Conservation (phyloP, 2,888 invertebrate genomes). For the Tipula helvola region DNA sequence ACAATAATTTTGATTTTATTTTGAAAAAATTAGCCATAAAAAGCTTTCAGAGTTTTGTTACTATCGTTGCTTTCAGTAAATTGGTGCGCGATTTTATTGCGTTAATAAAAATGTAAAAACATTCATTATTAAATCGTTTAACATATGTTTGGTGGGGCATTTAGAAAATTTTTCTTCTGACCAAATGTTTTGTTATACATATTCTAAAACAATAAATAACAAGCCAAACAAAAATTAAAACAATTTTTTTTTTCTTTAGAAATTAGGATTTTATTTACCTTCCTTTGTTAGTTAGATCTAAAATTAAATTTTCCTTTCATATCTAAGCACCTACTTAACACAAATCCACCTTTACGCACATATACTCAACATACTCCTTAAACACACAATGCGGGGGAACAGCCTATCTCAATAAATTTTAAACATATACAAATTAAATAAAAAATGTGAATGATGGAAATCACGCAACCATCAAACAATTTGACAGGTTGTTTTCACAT, state of each 20-base stretch:
- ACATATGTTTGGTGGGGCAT: no score
- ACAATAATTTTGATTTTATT: background rate
- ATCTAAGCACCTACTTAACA: background rate
- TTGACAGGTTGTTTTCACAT: background rate
- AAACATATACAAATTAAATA: background rate
- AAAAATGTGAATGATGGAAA: background rate
- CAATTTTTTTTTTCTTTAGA: background rate
- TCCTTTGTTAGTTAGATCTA: background rate
- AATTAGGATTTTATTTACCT: background rate
- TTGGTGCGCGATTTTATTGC: background rate
- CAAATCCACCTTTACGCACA: background rate
- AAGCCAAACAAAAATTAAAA: no score
- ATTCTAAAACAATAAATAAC: no score
- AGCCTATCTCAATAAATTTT: background rate
- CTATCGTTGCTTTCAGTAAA: background rate
- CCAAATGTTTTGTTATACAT: no score
- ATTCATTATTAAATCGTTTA: background rate
- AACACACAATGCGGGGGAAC: background rate
- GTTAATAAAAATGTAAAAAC: background rate
- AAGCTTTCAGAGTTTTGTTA: background rate
- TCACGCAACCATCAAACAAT: background rate
- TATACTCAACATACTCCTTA: background rate
- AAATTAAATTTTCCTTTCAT: background rate
- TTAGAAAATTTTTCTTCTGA: no score
- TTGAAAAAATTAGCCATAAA: background rate